Percentiles rank a stretch among this genome's conserved stretches.
Conservation (phyloP, 2,113 vertebrate species). For the Poecilia latipinna region DNA sequence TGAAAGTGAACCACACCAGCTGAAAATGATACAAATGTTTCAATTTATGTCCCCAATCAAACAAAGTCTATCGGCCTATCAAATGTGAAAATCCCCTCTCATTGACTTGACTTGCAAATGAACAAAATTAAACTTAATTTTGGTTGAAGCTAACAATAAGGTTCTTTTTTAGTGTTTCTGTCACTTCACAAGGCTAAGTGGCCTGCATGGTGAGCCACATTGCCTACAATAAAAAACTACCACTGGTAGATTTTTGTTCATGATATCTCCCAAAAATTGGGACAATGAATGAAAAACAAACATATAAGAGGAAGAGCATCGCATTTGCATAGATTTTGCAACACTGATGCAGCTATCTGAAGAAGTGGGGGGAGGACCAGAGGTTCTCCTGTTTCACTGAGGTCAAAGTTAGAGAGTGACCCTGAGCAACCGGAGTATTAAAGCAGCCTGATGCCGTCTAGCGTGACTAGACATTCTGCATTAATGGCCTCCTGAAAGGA, state of each 20-base stretch:
- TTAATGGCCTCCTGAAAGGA: constrained; percentile 67
- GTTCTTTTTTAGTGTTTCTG: too few relatives aligned
- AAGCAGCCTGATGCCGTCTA: constrained; percentile 63
- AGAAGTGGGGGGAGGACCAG: constrained; percentile 68
- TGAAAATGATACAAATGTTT: too few relatives aligned
- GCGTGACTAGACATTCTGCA: constrained; percentile 43
- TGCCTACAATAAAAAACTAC: too few relatives aligned
- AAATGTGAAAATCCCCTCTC: too few relatives aligned
- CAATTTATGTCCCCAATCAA: too few relatives aligned
- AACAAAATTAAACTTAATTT: background rate
- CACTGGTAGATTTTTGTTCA: too few relatives aligned
- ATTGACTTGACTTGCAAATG: background rate
- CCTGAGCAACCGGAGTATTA: constrained; percentile 70
- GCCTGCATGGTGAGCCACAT: too few relatives aligned
- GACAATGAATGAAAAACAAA: constrained; percentile 3
- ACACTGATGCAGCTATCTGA: constrained; percentile 68
- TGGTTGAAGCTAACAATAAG: background rate
- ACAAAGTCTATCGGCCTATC: too few relatives aligned
- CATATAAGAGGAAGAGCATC: background rate
- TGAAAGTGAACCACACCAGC: too few relatives aligned
- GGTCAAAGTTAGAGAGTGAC: constrained; percentile 68
- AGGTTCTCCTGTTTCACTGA: constrained; percentile 71
- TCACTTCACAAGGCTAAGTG: too few relatives aligned
- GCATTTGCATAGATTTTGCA: constrained; percentile 15
- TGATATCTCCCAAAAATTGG: too few relatives aligned